Evolutionary conservation across 1,140 invertebrate species (phyloP).

Genomic region (Vanessa atalanta): DNA sequence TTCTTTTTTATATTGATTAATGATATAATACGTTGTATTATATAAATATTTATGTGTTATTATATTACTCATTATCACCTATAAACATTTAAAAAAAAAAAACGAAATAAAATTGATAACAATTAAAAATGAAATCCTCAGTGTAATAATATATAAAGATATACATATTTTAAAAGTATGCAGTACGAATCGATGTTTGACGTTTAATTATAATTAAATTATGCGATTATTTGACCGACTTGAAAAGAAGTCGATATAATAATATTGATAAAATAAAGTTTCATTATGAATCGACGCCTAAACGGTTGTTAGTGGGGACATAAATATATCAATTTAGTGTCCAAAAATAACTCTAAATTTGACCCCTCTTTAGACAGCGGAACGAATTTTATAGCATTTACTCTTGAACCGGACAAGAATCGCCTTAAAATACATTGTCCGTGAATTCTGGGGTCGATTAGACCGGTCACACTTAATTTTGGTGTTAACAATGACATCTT

Average conservation of each 20-base stretch:
- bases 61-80: neutral
- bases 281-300: neutral
- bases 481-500: slow-evolving; percentile 48
- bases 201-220: too few relatives aligned
- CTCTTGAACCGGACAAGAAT: slow-evolving; percentile 60
- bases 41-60: neutral
- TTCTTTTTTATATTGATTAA: slow-evolving; percentile 42
- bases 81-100: too few relatives aligned
- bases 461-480: slow-evolving; percentile 64
- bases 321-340: slow-evolving; percentile 57
- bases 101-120: too few relatives aligned
- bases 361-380: slow-evolving; percentile 60
- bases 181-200: too few relatives aligned
- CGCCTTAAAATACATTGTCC: slow-evolving; percentile 70
- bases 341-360: slow-evolving; percentile 58
- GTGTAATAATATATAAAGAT: too few relatives aligned
- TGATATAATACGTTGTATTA: slow-evolving; percentile 13
- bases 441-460: slow-evolving; percentile 68
- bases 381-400: slow-evolving; percentile 73
- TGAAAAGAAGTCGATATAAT: too few relatives aligned
- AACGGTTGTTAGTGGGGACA: slow-evolving; percentile 20
- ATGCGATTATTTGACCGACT: too few relatives aligned
- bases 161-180: too few relatives aligned
- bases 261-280: neutral
- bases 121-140: too few relatives aligned